A percentile compares a stretch with the other conserved stretches of the same genome.
Evolutionary conservation across 1,140 invertebrate genomes (phyloP).

Genomic region (Drosophila dunni): DNA sequence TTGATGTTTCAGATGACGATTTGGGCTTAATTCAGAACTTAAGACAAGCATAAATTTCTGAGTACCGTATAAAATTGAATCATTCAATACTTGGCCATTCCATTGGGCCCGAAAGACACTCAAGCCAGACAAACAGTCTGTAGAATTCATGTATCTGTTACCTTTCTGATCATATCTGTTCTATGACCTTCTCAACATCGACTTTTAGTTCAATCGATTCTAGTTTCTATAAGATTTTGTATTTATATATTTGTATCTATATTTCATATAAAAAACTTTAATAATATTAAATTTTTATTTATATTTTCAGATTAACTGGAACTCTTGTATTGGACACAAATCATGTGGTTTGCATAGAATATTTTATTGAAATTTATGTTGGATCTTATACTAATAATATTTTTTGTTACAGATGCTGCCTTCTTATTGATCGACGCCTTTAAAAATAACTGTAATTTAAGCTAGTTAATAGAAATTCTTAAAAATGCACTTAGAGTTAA

Average conservation of each 20-base stretch:
- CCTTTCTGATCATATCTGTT: too few species aligned
- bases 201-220: too few species aligned
- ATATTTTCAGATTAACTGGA: conserved; percentile 1
- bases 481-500: too few species aligned
- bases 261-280: too few species aligned
- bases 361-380: background rate
- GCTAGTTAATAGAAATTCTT: too few species aligned
- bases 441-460: background rate
- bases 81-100: conserved; percentile 59
- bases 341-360: conserved; percentile 26
- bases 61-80: conserved; percentile 62
- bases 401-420: conserved; percentile 11
- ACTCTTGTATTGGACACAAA: background rate
- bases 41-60: conserved; percentile 60
- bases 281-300: background rate
- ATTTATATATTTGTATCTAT: too few species aligned
- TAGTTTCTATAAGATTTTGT: too few species aligned
- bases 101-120: conserved; percentile 56
- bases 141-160: background rate
- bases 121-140: conserved; percentile 59
- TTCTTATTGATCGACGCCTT: background rate
- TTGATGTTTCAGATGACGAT: conserved; percentile 76
- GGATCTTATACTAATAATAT: conserved; percentile 3
- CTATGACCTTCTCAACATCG: background rate
- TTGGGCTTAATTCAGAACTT: conserved; percentile 64